A percentile compares a stretch with the other conserved stretches of the same genome.
Conservation (phyloP, 2,888 invertebrate genomes). For the Caenorhabditis sp. region DNA sequence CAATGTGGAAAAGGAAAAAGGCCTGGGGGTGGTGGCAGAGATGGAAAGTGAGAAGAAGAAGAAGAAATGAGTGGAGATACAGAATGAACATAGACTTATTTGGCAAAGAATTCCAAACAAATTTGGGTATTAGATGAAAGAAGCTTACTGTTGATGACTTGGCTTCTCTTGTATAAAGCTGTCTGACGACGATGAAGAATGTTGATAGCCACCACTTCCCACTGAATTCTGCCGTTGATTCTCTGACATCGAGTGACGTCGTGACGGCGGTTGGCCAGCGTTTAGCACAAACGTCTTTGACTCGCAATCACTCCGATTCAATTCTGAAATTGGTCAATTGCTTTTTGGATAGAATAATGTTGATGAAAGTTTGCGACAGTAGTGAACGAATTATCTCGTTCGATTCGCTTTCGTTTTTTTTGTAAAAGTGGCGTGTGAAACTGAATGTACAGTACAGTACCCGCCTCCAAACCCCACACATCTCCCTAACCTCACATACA, state of each 20-base stretch:
- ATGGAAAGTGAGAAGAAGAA: background rate
- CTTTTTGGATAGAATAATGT: background rate
- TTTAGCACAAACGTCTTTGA: slow-evolving; percentile 48
- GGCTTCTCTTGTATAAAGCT: slow-evolving; percentile 58
- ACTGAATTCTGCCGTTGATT: slow-evolving; percentile 53
- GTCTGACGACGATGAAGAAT: slow-evolving; percentile 44
- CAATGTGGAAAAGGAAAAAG: slow-evolving; percentile 16
- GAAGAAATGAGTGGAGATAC: background rate
- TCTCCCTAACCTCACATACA: background rate
- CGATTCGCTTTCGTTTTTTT: too few species aligned
- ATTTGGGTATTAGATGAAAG: background rate
- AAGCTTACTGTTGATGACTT: slow-evolving; percentile 67
- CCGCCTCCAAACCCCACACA: slow-evolving; percentile 12
- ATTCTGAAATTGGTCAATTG: slow-evolving; percentile 40
- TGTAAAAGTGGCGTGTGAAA: too few species aligned
- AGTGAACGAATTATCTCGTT: slow-evolving; percentile 37
- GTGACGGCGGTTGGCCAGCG: slow-evolving; percentile 49
- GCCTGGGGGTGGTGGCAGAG: background rate
- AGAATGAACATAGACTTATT: background rate
- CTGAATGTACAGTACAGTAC: slow-evolving; percentile 35
- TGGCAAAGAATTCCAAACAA: background rate
- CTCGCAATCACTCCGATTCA: slow-evolving; percentile 58
- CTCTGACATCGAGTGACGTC: slow-evolving; percentile 64
- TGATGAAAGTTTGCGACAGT: too few species aligned
- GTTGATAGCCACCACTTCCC: slow-evolving; percentile 51